Evolutionary conservation across 2,888 invertebrate species (phyloP).

Genomic region (Lacanobia oleracea): DNA sequence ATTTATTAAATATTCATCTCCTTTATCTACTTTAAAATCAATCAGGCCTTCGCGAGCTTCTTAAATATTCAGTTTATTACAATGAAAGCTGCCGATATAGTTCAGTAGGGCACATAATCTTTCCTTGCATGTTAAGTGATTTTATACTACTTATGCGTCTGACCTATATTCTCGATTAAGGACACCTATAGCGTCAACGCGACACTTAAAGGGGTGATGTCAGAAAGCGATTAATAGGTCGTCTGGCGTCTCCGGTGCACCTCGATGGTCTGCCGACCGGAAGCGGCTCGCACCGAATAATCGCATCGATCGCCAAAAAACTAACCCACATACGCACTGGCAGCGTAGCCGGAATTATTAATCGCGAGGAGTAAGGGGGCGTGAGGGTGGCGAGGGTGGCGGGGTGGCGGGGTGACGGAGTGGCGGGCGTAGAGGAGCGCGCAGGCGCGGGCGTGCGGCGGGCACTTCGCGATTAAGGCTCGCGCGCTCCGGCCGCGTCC

Average conservation of each 20-base stretch:
- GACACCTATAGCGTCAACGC: slow-evolving; percentile 63
- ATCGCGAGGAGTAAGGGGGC: slow-evolving; percentile 87
- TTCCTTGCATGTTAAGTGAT: slow-evolving; percentile 61
- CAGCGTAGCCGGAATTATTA: slow-evolving; percentile 90
- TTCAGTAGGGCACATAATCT: slow-evolving; percentile 59
- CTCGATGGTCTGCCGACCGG: slow-evolving; percentile 78
- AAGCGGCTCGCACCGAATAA: slow-evolving; percentile 87
- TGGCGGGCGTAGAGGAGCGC: slow-evolving; percentile 62
- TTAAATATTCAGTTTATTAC: slow-evolving; percentile 46
- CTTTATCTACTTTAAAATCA: slow-evolving; percentile 41
- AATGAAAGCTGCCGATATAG: slow-evolving; percentile 54
- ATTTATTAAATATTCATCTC: slow-evolving; percentile 28
- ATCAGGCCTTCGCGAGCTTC: slow-evolving; percentile 30
- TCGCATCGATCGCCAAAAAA: slow-evolving; percentile 91
- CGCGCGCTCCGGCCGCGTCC: slow-evolving; percentile 88
- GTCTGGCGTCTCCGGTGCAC: slow-evolving; percentile 83
- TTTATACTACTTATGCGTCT: slow-evolving; percentile 59
- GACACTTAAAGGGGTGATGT: slow-evolving; percentile 75
- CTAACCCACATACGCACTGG: slow-evolving; percentile 91
- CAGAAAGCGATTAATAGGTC: slow-evolving; percentile 85
- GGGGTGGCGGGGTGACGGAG: slow-evolving; percentile 74
- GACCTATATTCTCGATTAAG: slow-evolving; percentile 65
- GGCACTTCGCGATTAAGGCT: slow-evolving; percentile 89
- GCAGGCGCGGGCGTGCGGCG: slow-evolving; percentile 83
- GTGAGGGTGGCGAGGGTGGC: slow-evolving; percentile 76